A percentile compares a stretch with the other conserved stretches of the same genome.
Conservation (phyloP, 2,888 invertebrate genomes). For the Pristionchus mayeri region DNA sequence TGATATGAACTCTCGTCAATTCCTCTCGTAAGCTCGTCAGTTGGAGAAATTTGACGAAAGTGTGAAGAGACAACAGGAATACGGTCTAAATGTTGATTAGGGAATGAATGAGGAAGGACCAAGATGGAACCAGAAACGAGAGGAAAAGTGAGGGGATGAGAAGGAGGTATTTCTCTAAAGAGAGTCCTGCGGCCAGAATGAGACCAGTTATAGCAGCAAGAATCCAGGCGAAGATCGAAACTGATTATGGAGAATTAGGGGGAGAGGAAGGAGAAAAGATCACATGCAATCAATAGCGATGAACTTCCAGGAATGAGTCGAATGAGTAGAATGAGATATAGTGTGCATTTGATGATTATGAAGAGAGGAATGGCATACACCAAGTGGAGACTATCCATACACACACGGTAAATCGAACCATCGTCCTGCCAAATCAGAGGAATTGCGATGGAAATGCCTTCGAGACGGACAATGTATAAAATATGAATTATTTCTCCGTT, state of each 20-base stretch:
- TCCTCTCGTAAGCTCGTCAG: conserved; percentile 42
- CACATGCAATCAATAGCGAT: conserved; percentile 23
- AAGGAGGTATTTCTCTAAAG: conserved; percentile 11
- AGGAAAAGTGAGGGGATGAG: conserved; percentile 34
- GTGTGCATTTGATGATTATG: not conserved
- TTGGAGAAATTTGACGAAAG: conserved; percentile 47
- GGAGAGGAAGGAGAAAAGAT: not conserved
- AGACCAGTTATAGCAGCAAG: not conserved
- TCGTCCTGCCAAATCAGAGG: not conserved
- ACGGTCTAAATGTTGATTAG: not conserved
- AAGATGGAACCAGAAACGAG: not conserved
- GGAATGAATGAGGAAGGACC: not conserved
- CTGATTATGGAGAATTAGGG: not conserved
- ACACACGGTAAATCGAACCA: conserved; percentile 7
- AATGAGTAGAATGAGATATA: conserved; percentile 18
- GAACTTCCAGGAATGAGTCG: not conserved
- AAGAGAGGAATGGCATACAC: conserved; percentile 22
- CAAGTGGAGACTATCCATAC: conserved; percentile 3
- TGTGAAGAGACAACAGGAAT: conserved; percentile 38
- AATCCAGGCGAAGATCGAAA: conserved; percentile 35
- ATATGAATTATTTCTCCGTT: too few relatives aligned
- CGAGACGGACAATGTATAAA: too few relatives aligned
- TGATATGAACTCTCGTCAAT: conserved; percentile 5
- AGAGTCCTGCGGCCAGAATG: not conserved
- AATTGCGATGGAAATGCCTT: too few relatives aligned